Evolutionary conservation across 2,888 invertebrate species (phyloP).

Genomic region (Stegophylla sp.): DNA sequence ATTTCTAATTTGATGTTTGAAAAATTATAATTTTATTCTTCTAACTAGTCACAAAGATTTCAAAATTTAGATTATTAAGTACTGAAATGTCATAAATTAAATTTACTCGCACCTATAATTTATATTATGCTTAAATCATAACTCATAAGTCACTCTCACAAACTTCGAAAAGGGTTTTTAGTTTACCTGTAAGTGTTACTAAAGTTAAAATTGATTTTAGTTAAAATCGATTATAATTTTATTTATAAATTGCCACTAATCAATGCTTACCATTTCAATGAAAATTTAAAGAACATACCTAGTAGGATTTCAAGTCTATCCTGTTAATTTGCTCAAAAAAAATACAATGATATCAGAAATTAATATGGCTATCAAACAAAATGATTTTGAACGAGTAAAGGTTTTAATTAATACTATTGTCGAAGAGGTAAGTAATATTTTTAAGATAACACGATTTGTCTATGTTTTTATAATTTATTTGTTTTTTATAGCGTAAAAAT

Average conservation of each 20-base stretch:
- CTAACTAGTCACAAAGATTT: too few species aligned
- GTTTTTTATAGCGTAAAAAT: slow-evolving; percentile 28
- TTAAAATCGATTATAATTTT: too few species aligned
- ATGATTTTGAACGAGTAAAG: slow-evolving; percentile 38
- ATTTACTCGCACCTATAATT: too few species aligned
- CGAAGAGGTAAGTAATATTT: slow-evolving; percentile 32
- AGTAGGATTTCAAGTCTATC: background rate
- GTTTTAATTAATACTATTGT: slow-evolving; percentile 20
- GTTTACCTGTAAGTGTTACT: background rate
- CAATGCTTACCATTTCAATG: too few species aligned
- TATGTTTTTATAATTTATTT: background rate
- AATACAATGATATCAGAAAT: slow-evolving; percentile 23
- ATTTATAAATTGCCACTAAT: too few species aligned
- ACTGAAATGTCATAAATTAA: too few species aligned
- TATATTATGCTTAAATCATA: too few species aligned
- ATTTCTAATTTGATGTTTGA: too few species aligned
- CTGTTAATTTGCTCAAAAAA: background rate
- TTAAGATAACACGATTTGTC: background rate
- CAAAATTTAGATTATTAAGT: too few species aligned
- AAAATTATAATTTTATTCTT: too few species aligned
- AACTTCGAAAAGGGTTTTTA: too few species aligned
- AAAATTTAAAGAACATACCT: background rate
- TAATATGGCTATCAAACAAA: slow-evolving; percentile 39
- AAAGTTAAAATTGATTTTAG: background rate
- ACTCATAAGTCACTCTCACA: too few species aligned